Percentiles rank a stretch among this genome's conserved stretches.
Conservation (phyloP, 2,888 invertebrate species). For the Trachelus stipa region DNA sequence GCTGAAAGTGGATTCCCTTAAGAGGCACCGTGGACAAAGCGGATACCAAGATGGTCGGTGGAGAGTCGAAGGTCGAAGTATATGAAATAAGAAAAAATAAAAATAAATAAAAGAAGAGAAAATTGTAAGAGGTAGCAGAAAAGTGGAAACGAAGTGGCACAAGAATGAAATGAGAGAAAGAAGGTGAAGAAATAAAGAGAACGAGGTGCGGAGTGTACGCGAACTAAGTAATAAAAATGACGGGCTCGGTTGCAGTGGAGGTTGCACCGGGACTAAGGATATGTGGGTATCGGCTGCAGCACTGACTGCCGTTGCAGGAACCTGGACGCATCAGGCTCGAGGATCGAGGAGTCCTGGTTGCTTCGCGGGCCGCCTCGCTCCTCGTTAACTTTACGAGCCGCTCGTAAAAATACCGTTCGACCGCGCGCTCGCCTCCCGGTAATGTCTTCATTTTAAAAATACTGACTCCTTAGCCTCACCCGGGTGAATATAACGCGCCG, state of each 20-base stretch:
- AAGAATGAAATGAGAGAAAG: conserved; percentile 6
- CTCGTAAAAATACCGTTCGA: conserved; percentile 66
- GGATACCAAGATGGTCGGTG: not conserved
- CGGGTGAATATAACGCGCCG: conserved; percentile 62
- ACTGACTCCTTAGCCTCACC: conserved; percentile 51
- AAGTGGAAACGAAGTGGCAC: not conserved
- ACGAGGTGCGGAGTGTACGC: not conserved
- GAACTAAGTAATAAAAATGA: not conserved
- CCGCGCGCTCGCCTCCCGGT: conserved; percentile 39
- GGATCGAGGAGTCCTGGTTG: conserved; percentile 11
- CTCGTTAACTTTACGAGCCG: conserved; percentile 66
- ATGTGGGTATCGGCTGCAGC: not conserved
- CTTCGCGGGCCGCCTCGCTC: conserved; percentile 41
- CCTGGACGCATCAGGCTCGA: conserved; percentile 12
- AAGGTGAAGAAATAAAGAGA: not conserved
- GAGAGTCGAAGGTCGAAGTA: not conserved
- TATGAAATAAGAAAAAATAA: not conserved
- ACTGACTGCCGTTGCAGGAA: not conserved
- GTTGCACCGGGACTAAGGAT: not conserved
- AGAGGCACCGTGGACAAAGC: not conserved
- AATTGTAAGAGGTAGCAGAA: not conserved
- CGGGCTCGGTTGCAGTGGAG: not conserved
- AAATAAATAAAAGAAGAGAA: not conserved
- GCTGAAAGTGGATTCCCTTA: not conserved
- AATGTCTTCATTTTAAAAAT: conserved; percentile 64